Conservation (phyloP, 2,888 invertebrate genomes). For the Cetonia aurata region DNA sequence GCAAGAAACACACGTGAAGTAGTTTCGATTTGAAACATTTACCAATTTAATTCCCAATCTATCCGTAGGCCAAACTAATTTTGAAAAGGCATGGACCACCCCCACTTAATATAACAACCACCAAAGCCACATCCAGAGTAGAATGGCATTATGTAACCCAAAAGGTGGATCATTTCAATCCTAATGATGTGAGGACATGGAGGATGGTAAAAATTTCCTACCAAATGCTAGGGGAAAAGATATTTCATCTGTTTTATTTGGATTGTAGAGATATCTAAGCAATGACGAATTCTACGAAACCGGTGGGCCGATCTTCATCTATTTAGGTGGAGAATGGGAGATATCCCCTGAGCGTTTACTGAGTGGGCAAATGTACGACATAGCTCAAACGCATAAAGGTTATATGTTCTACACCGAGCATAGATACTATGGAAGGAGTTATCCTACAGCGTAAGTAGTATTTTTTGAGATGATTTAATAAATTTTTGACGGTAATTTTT, state of each 20-base stretch:
- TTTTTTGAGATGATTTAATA: not conserved
- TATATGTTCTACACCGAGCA: constrained; percentile 84
- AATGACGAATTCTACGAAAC: constrained; percentile 66
- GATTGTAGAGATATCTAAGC: constrained; percentile 69
- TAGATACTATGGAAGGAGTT: constrained; percentile 83
- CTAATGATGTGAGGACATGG: constrained; percentile 79
- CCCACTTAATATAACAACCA: not conserved
- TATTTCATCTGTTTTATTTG: not conserved
- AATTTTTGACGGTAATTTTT: not conserved
- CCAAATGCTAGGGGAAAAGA: not conserved
- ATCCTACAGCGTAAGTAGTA: constrained; percentile 74
- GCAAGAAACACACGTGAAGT: too few species aligned
- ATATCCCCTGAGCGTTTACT: constrained; percentile 72
- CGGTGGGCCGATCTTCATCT: constrained; percentile 74
- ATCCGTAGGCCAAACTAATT: not conserved
- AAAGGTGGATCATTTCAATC: constrained; percentile 84
- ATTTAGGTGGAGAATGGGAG: constrained; percentile 82
- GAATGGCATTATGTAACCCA: constrained; percentile 80
- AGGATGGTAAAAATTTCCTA: constrained; percentile 74
- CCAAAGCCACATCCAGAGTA: not conserved
- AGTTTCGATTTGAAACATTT: too few species aligned
- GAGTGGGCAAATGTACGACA: constrained; percentile 73
- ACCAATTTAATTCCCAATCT: too few species aligned
- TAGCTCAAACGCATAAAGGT: constrained; percentile 72
- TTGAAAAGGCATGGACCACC: constrained; percentile 21